Percentiles rank a stretch among this genome's conserved stretches.
Evolutionary conservation across 2,888 invertebrate species (phyloP).

Genomic region (Argynnis bischoffii): DNA sequence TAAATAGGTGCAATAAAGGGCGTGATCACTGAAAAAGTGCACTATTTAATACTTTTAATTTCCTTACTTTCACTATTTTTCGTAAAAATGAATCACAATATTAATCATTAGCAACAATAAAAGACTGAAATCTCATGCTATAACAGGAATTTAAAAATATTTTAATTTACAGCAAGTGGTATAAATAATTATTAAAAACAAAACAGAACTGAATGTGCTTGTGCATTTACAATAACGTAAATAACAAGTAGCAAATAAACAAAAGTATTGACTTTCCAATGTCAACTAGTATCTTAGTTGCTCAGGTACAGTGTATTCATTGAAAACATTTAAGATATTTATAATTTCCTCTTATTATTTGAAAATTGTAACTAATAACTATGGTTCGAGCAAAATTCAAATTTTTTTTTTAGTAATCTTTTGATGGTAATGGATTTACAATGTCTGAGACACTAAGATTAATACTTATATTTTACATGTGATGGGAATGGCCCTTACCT

Average conservation of each 20-base stretch:
- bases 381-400: slow-evolving; percentile 2
- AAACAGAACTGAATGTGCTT: background rate
- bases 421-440: background rate
- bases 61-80: background rate
- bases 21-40: background rate
- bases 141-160: background rate
- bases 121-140: background rate
- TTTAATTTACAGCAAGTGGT: background rate
- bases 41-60: background rate
- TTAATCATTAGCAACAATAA: background rate
- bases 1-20: slow-evolving; percentile 13
- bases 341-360: slow-evolving; percentile 3
- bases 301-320: background rate
- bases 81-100: slow-evolving; percentile 2
- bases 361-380: slow-evolving; percentile 1
- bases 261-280: background rate
- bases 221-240: background rate
- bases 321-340: background rate
- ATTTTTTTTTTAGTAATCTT: background rate
- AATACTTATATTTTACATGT: slow-evolving; percentile 8
- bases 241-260: slow-evolving; percentile 2
- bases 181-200: background rate
- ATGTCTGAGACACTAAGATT: background rate
- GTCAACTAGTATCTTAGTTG: background rate
- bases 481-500: slow-evolving; percentile 10